Evolutionary conservation across 30 jellyfish, hydroid and myxozoan species (phyloP).

Genomic region (Aurelia coerulea): DNA sequence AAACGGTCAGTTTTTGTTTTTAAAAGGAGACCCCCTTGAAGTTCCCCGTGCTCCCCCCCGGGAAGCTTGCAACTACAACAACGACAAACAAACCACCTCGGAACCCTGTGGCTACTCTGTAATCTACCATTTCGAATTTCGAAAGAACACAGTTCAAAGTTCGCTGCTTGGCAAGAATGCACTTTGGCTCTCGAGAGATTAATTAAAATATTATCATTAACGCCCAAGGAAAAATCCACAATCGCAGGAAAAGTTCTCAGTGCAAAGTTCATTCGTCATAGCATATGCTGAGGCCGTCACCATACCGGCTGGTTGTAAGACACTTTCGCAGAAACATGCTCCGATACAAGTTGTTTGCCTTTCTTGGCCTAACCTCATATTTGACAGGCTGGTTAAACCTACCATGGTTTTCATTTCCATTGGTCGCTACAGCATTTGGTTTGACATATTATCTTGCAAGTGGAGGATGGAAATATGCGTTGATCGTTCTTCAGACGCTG

Average conservation of each 20-base stretch:
- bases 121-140: too few relatives aligned
- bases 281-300: slow-evolving; percentile 27
- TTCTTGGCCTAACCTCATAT: slow-evolving; percentile 49
- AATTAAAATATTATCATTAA: not conserved
- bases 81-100: too few relatives aligned
- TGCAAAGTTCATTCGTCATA: not conserved
- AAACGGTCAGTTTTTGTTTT: too few relatives aligned
- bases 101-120: too few relatives aligned
- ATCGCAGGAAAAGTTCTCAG: not conserved
- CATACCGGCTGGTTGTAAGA: slow-evolving; percentile 12
- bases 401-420: slow-evolving; percentile 49
- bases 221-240: slow-evolving; percentile 11
- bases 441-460: slow-evolving; percentile 46
- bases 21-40: too few relatives aligned
- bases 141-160: too few relatives aligned
- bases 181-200: too few relatives aligned
- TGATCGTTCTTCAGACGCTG: slow-evolving; percentile 37
- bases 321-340: slow-evolving; percentile 59
- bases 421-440: slow-evolving; percentile 31
- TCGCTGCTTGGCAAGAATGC: too few relatives aligned
- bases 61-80: too few relatives aligned
- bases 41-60: too few relatives aligned
- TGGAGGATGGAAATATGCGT: slow-evolving; percentile 74
- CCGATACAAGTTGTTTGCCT: slow-evolving; percentile 34
- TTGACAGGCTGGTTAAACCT: slow-evolving; percentile 51